Evolutionary conservation across 2,888 invertebrate species (phyloP), one percentile per base, ranked within the genome.

Genomic region (Stenodema calcarata): DNA sequence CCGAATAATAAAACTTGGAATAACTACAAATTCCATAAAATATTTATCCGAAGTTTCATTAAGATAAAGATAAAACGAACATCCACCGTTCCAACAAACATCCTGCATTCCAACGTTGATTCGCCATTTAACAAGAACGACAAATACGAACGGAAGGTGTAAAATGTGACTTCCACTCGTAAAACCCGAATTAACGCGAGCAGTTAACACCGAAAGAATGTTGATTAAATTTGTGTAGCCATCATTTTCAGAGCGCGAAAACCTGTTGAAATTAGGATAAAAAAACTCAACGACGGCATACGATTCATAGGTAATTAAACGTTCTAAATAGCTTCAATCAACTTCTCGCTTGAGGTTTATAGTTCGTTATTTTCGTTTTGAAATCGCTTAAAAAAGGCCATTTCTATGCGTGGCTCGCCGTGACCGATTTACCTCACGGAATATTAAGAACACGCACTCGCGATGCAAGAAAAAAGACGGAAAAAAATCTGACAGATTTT

Each of bases 371-470:
- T 62, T 62, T 62, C 62, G 62, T 62, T 62, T 62, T 62, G 62
- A 62, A 62, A 62, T 62, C 62, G 62, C 62, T 62, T 62, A 62
- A 62, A 62, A n/a, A 62, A 62, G 62, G 62, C 62, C 62, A 62
- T 62, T 62, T 62, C 62, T 62, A 62, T 62, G 62, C 62, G 62
- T 9, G 27, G 62, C 62, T 62, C 23, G 62, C 62, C 62, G 62
- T 62, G 62, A 62, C 62, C 62, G 62, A 62, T 62, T 62, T 62
- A 62, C 62, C 23, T 62, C 18, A 62, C 62, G 62, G 62, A 62
- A 62, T 62, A 62, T 62, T 62, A 27, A 62, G 62, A 62, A 18
- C 62, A 62, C 62, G 62, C 62, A 62, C 62, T 23, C 62, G 23
- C 23, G 23, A 62, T 62, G 11, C 62, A 4, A 54, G 23, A 62